Evolutionary conservation across 2,888 invertebrate species (phyloP), one percentile per base, ranked within the genome.

Genomic region (Tethea ocularis): DNA sequence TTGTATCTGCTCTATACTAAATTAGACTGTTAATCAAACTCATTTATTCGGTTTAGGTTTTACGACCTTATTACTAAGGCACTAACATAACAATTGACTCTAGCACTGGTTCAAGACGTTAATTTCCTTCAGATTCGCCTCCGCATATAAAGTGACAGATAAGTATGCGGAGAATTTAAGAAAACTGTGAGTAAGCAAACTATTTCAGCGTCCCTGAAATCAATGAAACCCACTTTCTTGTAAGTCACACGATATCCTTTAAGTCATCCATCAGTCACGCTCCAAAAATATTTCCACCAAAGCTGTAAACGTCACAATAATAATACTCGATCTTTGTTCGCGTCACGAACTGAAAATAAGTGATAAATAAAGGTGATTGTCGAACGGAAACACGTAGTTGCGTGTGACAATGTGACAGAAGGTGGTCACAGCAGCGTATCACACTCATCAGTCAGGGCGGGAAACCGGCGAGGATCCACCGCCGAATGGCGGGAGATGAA

Each of bases 331-430:
- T 64, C 61, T 69, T 60, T 69, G 68, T 71, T 69, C 66, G 64
- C 67, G 80, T 79, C 74, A 54, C 62, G 75, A 77, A 70, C 76
- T 66, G 61, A 72, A 75, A 77, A 72, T 78, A 63, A 64, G 72
- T 71, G 74, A 86, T 86, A 86, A 85, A 86, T 83, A 81, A 80
- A 72, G 68, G 71, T 69, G 68, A 68, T 74, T 77, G 63, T 63
- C 69, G 63, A 75, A 73, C 82, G 86, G 86, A 86, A 80, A 74
- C 68, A 68, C 71, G 78, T 78, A 76, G 78, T 82, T 78, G 71
- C 69, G 75, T 69, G 76, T 82, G 82, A 80, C 80, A 74, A 68
- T 63, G 61, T 58, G 60, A 38, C 20, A 52, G 38, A 15, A 38
- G 59, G 46, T 20, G 55, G 53, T 29, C 53, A 46, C 59, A 57